phyloP scores from a whole-genome alignment of 1,140 invertebrate genomes.

The Lutraria rhynchaena region DNA sequence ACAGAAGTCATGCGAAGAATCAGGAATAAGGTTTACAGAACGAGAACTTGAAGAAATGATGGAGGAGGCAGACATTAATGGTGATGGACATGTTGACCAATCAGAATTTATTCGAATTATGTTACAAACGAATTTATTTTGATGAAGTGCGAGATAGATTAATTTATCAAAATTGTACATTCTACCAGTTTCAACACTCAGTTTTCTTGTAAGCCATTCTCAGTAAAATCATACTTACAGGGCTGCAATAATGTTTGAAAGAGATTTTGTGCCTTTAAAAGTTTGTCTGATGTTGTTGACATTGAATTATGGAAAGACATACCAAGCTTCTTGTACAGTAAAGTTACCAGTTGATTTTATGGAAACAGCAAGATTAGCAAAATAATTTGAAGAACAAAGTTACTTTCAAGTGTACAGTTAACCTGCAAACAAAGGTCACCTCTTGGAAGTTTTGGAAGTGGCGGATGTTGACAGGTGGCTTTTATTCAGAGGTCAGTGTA shows the following conservation, averaged over 20 bases:
- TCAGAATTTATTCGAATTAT: slow-evolving; percentile 81
- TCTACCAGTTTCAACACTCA: not conserved
- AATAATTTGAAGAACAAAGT: no score
- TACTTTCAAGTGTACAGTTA: no score
- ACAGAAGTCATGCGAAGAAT: slow-evolving; percentile 72
- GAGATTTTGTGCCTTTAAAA: no score
- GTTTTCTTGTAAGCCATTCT: not conserved
- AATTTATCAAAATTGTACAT: not conserved
- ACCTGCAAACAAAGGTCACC: no score
- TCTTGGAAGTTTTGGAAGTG: no score
- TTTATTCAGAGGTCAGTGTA: no score
- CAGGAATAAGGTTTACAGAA: slow-evolving; percentile 77
- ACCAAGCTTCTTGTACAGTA: no score
- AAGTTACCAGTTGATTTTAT: no score
- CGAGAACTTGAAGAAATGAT: slow-evolving; percentile 80
- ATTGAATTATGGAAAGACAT: no score
- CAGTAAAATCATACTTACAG: not conserved
- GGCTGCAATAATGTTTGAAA: not conserved
- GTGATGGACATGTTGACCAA: slow-evolving; percentile 79
- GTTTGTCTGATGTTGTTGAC: no score
- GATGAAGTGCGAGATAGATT: slow-evolving; percentile 31
- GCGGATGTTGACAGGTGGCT: no score
- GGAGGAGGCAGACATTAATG: slow-evolving; percentile 80
- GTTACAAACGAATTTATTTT: slow-evolving; percentile 81
- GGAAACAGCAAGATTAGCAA: no score